phyloP scores from a whole-genome alignment of 2,113 vertebrate genomes.

The Dermatemys mawii region DNA sequence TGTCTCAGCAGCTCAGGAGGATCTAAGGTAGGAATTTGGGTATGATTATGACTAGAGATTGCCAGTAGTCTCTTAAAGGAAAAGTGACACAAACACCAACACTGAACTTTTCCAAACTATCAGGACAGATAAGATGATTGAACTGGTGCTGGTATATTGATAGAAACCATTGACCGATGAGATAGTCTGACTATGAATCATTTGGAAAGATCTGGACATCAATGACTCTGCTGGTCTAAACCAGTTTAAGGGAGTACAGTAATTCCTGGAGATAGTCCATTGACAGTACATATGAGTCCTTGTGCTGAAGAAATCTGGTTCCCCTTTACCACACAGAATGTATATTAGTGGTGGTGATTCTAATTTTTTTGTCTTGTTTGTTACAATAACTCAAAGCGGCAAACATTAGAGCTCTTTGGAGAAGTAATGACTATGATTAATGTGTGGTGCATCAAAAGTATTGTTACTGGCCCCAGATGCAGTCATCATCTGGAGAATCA shows the following conservation, averaged over 20 bases:
- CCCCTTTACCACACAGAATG: background rate
- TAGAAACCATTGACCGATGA: background rate
- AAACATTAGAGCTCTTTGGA: background rate
- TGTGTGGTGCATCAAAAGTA: background rate
- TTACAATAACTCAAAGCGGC: background rate
- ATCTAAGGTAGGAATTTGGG: too few relatives aligned
- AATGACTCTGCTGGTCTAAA: background rate
- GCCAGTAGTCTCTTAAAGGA: too few relatives aligned
- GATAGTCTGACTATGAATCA: background rate
- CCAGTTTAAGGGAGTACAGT: background rate
- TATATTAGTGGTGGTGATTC: background rate
- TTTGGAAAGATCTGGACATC: background rate
- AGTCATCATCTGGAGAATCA: background rate
- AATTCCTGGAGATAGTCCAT: fast-evolving
- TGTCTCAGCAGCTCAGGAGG: too few relatives aligned
- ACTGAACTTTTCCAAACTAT: too few relatives aligned
- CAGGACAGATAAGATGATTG: too few relatives aligned
- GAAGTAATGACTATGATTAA: fast-evolving
- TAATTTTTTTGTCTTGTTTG: background rate
- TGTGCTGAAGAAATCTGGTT: background rate
- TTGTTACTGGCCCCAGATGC: background rate
- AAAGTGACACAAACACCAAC: too few relatives aligned
- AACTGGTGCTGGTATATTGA: background rate
- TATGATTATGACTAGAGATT: too few relatives aligned
- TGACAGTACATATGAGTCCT: background rate